Percentiles rank a stretch among this genome's conserved stretches.
Evolutionary conservation across 2,113 vertebrate species (phyloP).

Genomic region (Bolborhynchus lineola): DNA sequence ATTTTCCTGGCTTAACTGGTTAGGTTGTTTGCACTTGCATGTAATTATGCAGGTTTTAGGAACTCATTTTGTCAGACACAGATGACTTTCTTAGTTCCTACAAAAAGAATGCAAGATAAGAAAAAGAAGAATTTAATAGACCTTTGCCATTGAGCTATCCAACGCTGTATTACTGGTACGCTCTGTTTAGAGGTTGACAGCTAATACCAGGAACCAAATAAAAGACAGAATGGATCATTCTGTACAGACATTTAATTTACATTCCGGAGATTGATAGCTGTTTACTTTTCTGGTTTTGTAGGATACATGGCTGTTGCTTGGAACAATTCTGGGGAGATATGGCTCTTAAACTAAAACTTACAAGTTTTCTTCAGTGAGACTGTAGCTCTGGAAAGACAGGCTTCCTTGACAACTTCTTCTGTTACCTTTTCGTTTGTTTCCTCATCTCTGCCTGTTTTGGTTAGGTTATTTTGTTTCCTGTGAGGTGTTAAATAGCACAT

Average conservation of each 20-base stretch:
- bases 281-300: neutral
- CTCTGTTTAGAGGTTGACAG: neutral
- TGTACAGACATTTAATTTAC: neutral
- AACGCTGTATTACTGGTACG: neutral
- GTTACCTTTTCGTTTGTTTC: neutral
- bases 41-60: constrained; percentile 19
- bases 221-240: neutral
- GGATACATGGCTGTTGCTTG: neutral
- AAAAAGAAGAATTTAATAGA: constrained; percentile 1
- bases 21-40: constrained; percentile 10
- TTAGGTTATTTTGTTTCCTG: neutral
- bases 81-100: neutral
- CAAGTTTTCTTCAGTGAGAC: neutral
- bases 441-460: neutral
- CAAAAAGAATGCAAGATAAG: constrained; percentile 16
- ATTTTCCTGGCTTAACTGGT: constrained; percentile 35
- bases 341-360: neutral
- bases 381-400: neutral
- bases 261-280: neutral
- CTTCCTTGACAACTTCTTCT: neutral
- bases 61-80: constrained; percentile 1
- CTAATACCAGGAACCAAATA: neutral
- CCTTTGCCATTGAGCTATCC: neutral
- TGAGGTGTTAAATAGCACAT: neutral
- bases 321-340: neutral